phyloP scores from a whole-genome alignment of 2,113 vertebrate genomes.

The Phaethon lepturus region DNA sequence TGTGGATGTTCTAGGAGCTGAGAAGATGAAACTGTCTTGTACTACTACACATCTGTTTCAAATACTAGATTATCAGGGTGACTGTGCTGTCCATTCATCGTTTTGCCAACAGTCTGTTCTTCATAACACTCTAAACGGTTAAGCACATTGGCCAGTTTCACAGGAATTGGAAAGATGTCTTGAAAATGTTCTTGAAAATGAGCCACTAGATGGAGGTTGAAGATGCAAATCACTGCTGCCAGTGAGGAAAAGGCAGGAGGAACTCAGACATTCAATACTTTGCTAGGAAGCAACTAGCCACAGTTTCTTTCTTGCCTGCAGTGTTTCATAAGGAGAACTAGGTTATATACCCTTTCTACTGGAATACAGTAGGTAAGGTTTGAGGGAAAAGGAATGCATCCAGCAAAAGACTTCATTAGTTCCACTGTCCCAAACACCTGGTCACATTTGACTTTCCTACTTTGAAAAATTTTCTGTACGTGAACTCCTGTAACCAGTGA shows the following conservation, averaged over 20 bases:
- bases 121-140: not conserved
- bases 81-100: not conserved
- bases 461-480: not conserved
- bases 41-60: not conserved
- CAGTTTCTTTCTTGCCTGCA: not conserved
- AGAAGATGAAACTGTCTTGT: not conserved
- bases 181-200: not conserved
- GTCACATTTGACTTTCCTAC: not conserved
- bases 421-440: not conserved
- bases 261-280: not conserved
- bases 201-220: not conserved
- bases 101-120: not conserved
- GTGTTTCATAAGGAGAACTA: not conserved
- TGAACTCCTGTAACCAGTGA: constrained; percentile 6
- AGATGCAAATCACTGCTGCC: not conserved
- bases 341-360: not conserved
- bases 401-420: not conserved
- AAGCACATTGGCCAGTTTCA: not conserved
- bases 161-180: not conserved
- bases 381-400: not conserved
- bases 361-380: not conserved
- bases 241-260: not conserved
- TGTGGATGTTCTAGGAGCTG: not conserved
- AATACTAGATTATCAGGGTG: not conserved
- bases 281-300: not conserved